Evolutionary conservation across 1,140 invertebrate species (phyloP).

Genomic region (Camponotus floridanus): DNA sequence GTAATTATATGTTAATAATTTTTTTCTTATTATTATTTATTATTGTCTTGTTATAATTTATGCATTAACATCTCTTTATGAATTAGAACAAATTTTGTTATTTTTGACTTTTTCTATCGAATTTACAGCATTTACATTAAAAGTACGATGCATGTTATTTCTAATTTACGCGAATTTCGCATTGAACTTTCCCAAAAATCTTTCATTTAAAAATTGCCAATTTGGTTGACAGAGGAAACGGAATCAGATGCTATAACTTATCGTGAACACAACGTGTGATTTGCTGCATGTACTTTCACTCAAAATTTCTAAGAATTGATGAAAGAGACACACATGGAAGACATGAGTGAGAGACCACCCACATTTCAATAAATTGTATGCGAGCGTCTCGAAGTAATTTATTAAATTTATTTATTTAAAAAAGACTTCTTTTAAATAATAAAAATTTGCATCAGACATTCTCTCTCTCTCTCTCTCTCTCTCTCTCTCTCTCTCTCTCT

Average conservation of each 20-base stretch:
- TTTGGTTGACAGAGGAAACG: not conserved
- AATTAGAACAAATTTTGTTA: not conserved
- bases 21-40: too few species aligned
- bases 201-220: not conserved
- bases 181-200: not conserved
- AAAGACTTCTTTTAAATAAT: not conserved
- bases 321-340: constrained; percentile 46
- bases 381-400: not conserved
- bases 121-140: too few species aligned
- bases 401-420: not conserved
- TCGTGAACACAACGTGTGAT: constrained; percentile 23
- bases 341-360: constrained; percentile 49
- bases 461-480: too few species aligned
- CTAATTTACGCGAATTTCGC: not conserved
- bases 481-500: too few species aligned
- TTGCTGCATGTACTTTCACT: constrained; percentile 39
- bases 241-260: constrained; percentile 31
- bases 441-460: not conserved
- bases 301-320: constrained; percentile 57
- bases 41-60: too few species aligned
- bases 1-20: too few species aligned
- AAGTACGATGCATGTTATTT: not conserved
- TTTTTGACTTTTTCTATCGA: not conserved
- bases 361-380: constrained; percentile 41
- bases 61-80: too few species aligned